Conservation (phyloP, 2,113 vertebrate species). For the Urocitellus parryii region DNA sequence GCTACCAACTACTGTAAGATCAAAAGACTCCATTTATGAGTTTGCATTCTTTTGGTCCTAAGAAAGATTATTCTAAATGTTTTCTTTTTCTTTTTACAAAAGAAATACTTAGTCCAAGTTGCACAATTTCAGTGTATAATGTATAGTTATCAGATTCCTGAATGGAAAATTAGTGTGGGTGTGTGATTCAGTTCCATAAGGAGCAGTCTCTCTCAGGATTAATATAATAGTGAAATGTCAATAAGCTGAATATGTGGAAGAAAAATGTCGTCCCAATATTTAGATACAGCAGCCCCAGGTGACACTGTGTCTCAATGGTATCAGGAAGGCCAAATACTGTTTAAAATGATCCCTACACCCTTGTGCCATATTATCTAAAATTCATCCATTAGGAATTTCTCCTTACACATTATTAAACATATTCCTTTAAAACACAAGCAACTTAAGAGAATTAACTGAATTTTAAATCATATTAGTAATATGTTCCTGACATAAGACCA, state of each 20-base stretch:
- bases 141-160: background rate
- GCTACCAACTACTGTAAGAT: background rate
- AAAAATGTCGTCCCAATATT: background rate
- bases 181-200: background rate
- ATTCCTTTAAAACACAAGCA: conserved; percentile 20
- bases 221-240: background rate
- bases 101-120: background rate
- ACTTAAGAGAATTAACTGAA: background rate
- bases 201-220: background rate
- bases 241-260: background rate
- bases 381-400: background rate
- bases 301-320: background rate
- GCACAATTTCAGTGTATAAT: background rate
- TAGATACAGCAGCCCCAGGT: background rate
- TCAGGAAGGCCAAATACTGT: background rate
- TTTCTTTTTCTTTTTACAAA: background rate
- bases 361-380: conserved; percentile 18
- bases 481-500: background rate
- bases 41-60: background rate
- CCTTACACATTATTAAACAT: background rate
- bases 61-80: conserved; percentile 8
- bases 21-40: background rate
- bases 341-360: background rate
- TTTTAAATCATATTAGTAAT: background rate
- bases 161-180: background rate